Percentiles rank a stretch among this genome's conserved stretches.
Evolutionary conservation across 2,888 invertebrate genomes (phyloP).

Genomic region (Ormyrus rosae): DNA sequence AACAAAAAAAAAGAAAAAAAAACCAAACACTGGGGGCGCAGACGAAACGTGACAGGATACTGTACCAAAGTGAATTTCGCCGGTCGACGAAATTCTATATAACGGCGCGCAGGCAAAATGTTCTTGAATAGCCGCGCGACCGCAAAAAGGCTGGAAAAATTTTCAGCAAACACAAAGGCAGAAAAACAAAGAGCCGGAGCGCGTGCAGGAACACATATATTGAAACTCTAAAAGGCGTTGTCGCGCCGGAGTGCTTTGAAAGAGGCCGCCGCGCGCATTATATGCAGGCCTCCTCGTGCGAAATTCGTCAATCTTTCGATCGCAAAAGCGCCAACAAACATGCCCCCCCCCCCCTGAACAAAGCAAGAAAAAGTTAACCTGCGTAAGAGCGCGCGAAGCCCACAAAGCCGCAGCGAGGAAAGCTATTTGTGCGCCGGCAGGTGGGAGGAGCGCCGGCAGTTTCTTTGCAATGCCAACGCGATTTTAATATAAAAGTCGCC

Average conservation of each 20-base stretch:
- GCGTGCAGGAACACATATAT: not conserved
- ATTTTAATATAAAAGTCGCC: slow-evolving; percentile 29
- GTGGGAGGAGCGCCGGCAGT: not conserved
- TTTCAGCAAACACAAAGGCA: slow-evolving; percentile 30
- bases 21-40: not conserved
- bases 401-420: slow-evolving; percentile 22
- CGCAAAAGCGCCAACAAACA: not conserved
- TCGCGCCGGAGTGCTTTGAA: slow-evolving; percentile 16
- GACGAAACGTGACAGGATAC: slow-evolving; percentile 22
- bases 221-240: slow-evolving; percentile 27
- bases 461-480: slow-evolving; percentile 30
- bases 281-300: slow-evolving; percentile 10
- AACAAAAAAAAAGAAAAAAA: no score
- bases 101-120: slow-evolving; percentile 18
- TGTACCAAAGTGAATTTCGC: slow-evolving; percentile 50
- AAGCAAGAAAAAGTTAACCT: not conserved
- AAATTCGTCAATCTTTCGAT: slow-evolving; percentile 41
- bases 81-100: slow-evolving; percentile 45
- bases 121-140: slow-evolving; percentile 37
- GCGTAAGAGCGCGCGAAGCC: not conserved
- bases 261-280: not conserved
- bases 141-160: slow-evolving; percentile 18
- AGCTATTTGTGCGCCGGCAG: slow-evolving; percentile 6
- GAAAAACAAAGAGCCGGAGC: slow-evolving; percentile 21
- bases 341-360: not conserved